Conservation (phyloP, 1,140 invertebrate species). For the Drosophila bocqueti region DNA sequence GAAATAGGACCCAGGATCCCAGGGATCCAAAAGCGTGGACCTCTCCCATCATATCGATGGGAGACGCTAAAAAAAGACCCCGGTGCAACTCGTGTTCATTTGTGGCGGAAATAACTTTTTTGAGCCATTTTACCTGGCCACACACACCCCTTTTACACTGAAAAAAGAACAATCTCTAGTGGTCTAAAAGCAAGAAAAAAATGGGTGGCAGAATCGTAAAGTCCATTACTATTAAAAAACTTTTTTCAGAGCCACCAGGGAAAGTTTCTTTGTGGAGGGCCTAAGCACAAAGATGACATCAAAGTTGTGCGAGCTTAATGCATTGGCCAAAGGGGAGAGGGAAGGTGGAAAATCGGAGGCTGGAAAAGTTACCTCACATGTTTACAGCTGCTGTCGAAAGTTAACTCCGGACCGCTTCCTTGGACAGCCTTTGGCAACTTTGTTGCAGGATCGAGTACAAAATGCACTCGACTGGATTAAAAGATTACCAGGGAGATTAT, state of each 20-base stretch:
- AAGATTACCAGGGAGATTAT: slow-evolving; percentile 82
- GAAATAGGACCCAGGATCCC: slow-evolving; percentile 18
- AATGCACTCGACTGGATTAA: slow-evolving; percentile 84
- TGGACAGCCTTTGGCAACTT: slow-evolving; percentile 68
- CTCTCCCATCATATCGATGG: slow-evolving; percentile 55
- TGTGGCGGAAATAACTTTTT: slow-evolving; percentile 80
- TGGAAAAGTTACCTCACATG: slow-evolving; percentile 58
- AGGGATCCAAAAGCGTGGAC: not conserved
- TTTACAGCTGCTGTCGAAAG: slow-evolving; percentile 58
- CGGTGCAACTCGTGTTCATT: slow-evolving; percentile 58
- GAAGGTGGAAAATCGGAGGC: not conserved
- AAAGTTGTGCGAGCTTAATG: slow-evolving; percentile 76
- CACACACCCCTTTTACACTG: slow-evolving; percentile 66
- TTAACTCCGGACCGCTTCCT: slow-evolving; percentile 49
- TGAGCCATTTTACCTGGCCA: slow-evolving; percentile 63
- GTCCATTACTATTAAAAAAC: slow-evolving; percentile 83
- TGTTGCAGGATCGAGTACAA: slow-evolving; percentile 81
- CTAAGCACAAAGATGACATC: slow-evolving; percentile 81
- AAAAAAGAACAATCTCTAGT: slow-evolving; percentile 46
- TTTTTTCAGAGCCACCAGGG: slow-evolving; percentile 61
- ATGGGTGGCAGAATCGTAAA: slow-evolving; percentile 32
- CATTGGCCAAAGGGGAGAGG: not conserved
- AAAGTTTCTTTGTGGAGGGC: slow-evolving; percentile 63
- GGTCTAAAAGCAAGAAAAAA: slow-evolving; percentile 14
- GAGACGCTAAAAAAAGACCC: slow-evolving; percentile 33